Conservation (phyloP, 1,140 invertebrate genomes). For the Ectropis grisescens region DNA sequence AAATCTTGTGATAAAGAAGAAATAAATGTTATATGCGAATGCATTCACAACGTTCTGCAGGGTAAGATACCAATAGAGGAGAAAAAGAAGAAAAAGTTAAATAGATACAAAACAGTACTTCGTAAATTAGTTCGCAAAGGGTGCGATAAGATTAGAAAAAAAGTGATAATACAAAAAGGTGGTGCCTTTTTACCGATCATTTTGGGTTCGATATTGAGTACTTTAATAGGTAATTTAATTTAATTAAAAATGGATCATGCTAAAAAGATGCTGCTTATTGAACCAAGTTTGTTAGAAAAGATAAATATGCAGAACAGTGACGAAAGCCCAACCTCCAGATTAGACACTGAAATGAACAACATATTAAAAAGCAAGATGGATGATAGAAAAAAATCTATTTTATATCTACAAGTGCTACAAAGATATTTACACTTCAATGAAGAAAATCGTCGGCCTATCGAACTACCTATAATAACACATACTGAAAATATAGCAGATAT, state of each 20-base stretch:
- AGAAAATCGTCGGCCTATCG: too few relatives aligned
- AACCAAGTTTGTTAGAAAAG: constrained; percentile 15
- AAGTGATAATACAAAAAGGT: constrained; percentile 9
- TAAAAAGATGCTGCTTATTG: constrained; percentile 18
- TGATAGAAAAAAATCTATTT: too few relatives aligned
- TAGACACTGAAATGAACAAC: too few relatives aligned
- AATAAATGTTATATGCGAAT: constrained; percentile 6
- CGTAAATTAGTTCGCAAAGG: constrained; percentile 9
- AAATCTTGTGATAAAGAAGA: constrained; percentile 4
- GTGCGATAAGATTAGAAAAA: constrained; percentile 4
- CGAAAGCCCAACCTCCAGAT: too few relatives aligned
- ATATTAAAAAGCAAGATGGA: too few relatives aligned
- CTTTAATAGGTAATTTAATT: constrained; percentile 10
- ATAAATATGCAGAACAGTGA: constrained; percentile 12
- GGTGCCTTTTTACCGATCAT: constrained; percentile 18
- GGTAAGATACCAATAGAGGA: constrained; percentile 14
- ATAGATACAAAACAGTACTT: constrained; percentile 12
- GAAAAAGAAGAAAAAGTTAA: constrained; percentile 11
- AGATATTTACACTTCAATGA: too few relatives aligned
- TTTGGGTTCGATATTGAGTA: constrained; percentile 13
- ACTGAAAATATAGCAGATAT: too few relatives aligned
- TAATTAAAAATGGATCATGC: constrained; percentile 14
- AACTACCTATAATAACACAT: too few relatives aligned
- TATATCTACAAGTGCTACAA: too few relatives aligned
- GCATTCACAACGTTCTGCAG: constrained; percentile 7